Evolutionary conservation across 2,888 invertebrate genomes (phyloP), one percentile per base, ranked within the genome.

Genomic region (Chymomyza fuscimana): DNA sequence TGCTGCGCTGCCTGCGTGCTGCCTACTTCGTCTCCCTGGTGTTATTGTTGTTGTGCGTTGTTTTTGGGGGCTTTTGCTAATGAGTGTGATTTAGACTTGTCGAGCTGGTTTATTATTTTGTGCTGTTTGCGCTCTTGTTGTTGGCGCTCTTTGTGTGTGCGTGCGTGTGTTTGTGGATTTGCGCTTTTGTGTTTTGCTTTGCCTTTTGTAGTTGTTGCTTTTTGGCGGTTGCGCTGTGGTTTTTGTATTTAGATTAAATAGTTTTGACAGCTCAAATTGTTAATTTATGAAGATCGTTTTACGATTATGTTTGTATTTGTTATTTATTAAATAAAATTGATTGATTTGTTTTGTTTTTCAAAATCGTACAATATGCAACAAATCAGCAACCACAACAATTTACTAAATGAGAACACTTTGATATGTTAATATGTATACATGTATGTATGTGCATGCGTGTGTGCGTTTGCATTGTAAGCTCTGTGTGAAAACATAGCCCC

Each of bases 401-500:
- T 89, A 84, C 86, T 76, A 88, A 89, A 87, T 89, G 86, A 89
- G 86, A 86, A 83, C 84, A 73, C 69, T 81, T 89, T 89, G 88
- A 88, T 88, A 89, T 88, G 87, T 88, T 88, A 87, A 89, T 89
- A 89, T 78, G 78, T 72, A 76, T 81, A 76, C 77, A 72, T 79
- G 70, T 36, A 59, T 40, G 61, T 58, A 61, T 68, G 36, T 65
- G 65, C 59, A 19, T 65, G 67, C 58, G 56, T 56, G 65, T 52
- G 59, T 64, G 64, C 7, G 5, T 69, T 69, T 62, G 78, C 68
- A 73, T 78, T 83, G 87, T 83, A 83, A 83, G 83, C 83, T 83
- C 88, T 85, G 89, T 89, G 89, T 88, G 87, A 86, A 89, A 86
- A 86, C 89, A 86, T 89, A 88, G 87, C 85, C 86, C 89, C 85